phyloP scores from a whole-genome alignment of 2,888 invertebrate genomes.

The Oligia fasciuncula region DNA sequence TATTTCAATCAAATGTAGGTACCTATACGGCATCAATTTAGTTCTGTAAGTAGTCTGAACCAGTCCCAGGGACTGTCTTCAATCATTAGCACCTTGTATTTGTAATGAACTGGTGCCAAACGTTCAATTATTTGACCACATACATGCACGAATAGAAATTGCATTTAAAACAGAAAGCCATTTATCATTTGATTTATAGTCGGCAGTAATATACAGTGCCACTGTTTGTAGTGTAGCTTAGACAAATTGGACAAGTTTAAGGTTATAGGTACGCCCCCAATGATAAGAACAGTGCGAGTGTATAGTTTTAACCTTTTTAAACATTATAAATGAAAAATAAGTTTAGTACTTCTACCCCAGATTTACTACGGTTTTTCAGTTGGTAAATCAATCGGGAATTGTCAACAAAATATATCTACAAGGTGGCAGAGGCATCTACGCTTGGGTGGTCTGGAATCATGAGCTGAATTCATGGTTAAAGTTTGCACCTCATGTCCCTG shows the following conservation, averaged over 20 bases:
- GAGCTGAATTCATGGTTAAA: background rate
- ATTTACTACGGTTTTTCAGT: background rate
- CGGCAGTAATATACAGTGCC: constrained; percentile 28
- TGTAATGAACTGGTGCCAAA: constrained; percentile 51
- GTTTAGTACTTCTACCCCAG: background rate
- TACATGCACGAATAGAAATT: constrained; percentile 36
- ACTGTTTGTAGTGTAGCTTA: constrained; percentile 13
- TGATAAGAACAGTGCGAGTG: constrained; percentile 1
- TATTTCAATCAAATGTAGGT: constrained; percentile 22
- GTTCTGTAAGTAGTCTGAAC: constrained; percentile 18
- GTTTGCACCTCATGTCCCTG: background rate
- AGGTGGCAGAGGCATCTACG: background rate
- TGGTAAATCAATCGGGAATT: background rate
- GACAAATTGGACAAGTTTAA: constrained; percentile 21
- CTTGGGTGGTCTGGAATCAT: background rate
- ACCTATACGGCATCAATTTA: constrained; percentile 16
- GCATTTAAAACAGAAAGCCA: constrained; percentile 31
- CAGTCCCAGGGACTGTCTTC: constrained; percentile 32
- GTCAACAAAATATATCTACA: background rate
- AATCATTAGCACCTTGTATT: constrained; percentile 52
- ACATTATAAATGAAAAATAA: background rate
- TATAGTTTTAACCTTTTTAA: background rate
- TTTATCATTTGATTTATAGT: constrained; percentile 46
- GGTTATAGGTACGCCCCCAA: background rate
- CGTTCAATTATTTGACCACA: constrained; percentile 46